These are phyloP conservation scores for Otolemur garnettii DNA, from an alignment of 2,113 vertebrate genomes.

Conservation along the genomic window DNA sequence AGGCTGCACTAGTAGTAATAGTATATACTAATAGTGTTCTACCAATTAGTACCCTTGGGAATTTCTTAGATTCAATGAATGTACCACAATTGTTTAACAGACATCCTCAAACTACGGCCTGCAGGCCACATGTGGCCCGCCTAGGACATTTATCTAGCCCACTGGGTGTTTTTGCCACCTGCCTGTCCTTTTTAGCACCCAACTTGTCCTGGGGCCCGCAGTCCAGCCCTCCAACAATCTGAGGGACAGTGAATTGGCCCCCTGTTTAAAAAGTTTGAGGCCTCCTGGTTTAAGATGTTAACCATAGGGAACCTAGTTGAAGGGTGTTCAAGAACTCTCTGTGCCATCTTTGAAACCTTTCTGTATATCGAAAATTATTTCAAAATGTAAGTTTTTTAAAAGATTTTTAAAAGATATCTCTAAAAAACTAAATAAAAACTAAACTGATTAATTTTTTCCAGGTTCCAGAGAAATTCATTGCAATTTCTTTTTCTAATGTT, in stretches of 20 bases:
- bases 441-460: background rate
- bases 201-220: too few species aligned
- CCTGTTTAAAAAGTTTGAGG: too few species aligned
- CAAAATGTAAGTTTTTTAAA: background rate
- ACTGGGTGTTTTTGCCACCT: too few species aligned
- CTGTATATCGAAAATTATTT: background rate
- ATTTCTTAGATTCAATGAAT: background rate
- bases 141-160: too few species aligned
- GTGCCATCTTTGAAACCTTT: background rate
- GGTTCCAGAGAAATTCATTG: background rate
- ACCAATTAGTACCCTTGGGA: background rate
- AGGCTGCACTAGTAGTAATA: background rate
- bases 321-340: background rate
- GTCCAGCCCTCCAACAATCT: too few species aligned
- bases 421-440: background rate
- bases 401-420: background rate
- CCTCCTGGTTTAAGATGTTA: background rate
- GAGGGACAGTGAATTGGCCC: too few species aligned
- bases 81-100: background rate
- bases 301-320: background rate
- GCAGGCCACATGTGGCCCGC: too few species aligned
- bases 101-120: too few species aligned
- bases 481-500: fast-evolving
- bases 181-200: too few species aligned
- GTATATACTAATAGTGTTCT: background rate